Conservation (phyloP, 64 coral and sea anemone species). For the Pocillopora verrucosa region DNA sequence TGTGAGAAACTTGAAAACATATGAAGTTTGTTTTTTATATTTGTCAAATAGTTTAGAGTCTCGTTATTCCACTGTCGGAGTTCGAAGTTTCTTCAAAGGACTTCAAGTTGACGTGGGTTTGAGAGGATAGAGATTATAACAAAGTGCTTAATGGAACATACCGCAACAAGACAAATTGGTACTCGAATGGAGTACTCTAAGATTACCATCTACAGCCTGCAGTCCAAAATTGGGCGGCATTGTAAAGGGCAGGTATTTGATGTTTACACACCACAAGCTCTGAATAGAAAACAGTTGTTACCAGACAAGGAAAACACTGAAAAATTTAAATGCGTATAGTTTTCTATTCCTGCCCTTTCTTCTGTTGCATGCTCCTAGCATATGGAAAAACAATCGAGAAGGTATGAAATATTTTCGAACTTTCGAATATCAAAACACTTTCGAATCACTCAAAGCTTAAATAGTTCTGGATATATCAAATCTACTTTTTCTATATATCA, state of each 20-base stretch:
- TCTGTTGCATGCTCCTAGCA: too few relatives aligned
- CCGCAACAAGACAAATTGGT: constrained; percentile 44
- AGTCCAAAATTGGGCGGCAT: constrained; percentile 2
- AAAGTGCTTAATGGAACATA: constrained; percentile 36
- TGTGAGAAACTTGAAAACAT: not conserved
- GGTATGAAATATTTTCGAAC: too few relatives aligned
- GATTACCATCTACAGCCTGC: constrained; percentile 6
- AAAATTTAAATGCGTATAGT: not conserved
- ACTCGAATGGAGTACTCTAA: constrained; percentile 26
- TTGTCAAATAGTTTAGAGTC: constrained; percentile 61
- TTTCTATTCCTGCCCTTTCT: too few relatives aligned
- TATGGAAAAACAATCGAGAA: too few relatives aligned
- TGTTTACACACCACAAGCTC: not conserved
- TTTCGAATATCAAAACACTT: too few relatives aligned
- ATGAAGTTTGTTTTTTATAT: constrained; percentile 48
- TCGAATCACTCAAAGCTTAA: too few relatives aligned
- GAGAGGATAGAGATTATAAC: constrained; percentile 3
- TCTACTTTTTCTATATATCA: not conserved
- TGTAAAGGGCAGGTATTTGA: not conserved
- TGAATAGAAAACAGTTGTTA: not conserved
- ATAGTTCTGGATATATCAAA: not conserved
- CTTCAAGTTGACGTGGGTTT: constrained; percentile 43
- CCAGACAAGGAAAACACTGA: not conserved
- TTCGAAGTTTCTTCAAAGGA: constrained; percentile 41
- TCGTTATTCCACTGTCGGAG: constrained; percentile 44